These are phyloP conservation scores for Drosophila borealis DNA, from an alignment of 2,888 invertebrate genomes.

Conservation along the genomic window DNA sequence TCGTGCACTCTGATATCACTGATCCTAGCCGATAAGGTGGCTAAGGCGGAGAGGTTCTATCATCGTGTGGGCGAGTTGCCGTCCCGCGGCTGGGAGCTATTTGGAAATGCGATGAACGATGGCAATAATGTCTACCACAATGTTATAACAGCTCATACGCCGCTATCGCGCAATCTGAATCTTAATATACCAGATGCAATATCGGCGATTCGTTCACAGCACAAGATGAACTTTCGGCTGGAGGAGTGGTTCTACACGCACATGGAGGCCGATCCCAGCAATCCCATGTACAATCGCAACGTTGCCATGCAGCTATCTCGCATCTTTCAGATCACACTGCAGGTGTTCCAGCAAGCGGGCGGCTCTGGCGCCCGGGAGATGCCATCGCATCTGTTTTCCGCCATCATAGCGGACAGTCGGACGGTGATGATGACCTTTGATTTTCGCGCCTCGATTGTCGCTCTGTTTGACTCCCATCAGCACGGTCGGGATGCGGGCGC, in stretches of 20 bases:
- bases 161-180: slow-evolving; percentile 85
- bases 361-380: slow-evolving; percentile 26
- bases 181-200: slow-evolving; percentile 87
- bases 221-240: slow-evolving; percentile 73
- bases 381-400: slow-evolving; percentile 71
- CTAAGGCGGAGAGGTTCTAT: slow-evolving; percentile 67
- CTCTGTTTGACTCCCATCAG: slow-evolving; percentile 81
- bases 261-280: slow-evolving; percentile 75
- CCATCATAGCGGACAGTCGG: slow-evolving; percentile 81
- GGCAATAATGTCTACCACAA: slow-evolving; percentile 87
- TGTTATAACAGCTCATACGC: slow-evolving; percentile 81
- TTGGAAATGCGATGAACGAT: slow-evolving; percentile 87
- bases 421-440: slow-evolving; percentile 80
- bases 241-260: slow-evolving; percentile 83
- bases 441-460: slow-evolving; percentile 72
- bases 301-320: slow-evolving; percentile 74
- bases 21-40: slow-evolving; percentile 86
- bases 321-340: slow-evolving; percentile 74
- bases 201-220: slow-evolving; percentile 82
- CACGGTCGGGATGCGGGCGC: slow-evolving; percentile 79
- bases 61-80: slow-evolving; percentile 68
- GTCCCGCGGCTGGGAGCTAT: slow-evolving; percentile 85
- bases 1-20: slow-evolving; percentile 88
- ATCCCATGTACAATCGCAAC: slow-evolving; percentile 67
- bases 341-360: slow-evolving; percentile 67